phyloP scores from a whole-genome alignment of 2,797 vertebrate species.

The Galaxias olidus region DNA sequence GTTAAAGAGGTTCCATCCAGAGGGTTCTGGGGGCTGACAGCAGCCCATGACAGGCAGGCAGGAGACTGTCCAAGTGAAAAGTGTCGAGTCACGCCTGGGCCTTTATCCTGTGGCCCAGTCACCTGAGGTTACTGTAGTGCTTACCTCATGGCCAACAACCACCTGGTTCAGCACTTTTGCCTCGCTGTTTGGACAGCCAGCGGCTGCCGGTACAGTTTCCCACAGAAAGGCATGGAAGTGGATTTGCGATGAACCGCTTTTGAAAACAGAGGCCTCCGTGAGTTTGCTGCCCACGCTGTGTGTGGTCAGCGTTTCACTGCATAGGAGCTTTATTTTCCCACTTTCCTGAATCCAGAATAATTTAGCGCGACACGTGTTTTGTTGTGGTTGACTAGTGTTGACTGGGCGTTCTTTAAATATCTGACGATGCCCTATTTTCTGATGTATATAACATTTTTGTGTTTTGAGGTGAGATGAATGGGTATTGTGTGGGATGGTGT shows the following conservation, averaged over 20 bases:
- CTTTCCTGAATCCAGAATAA: conserved; percentile 41
- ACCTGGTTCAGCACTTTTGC: conserved; percentile 76
- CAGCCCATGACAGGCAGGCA: neutral
- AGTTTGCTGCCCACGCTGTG: conserved; percentile 59
- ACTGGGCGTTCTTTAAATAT: conserved; percentile 8
- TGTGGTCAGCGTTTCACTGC: conserved; percentile 54
- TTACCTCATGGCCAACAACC: conserved; percentile 64
- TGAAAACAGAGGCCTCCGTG: conserved; percentile 67
- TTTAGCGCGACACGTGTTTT: conserved; percentile 20
- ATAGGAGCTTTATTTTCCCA: conserved; percentile 26
- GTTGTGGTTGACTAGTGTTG: neutral
- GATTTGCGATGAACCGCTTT: conserved; percentile 67
- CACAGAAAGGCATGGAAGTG: conserved; percentile 68
- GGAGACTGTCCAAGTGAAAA: conserved; percentile 35
- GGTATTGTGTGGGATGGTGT: too few relatives aligned
- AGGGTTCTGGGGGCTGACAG: neutral
- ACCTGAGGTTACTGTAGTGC: conserved; percentile 65
- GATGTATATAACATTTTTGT: neutral
- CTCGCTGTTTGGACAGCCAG: conserved; percentile 67
- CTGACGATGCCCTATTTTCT: neutral
- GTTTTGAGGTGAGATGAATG: too few relatives aligned
- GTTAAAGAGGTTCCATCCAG: neutral
- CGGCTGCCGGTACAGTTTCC: conserved; percentile 64
- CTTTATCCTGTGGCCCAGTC: conserved; percentile 52
- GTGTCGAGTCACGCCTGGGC: conserved; percentile 54